phyloP scores from a whole-genome alignment of 2,797 vertebrate genomes.

The Bryconaethiops microstoma region DNA sequence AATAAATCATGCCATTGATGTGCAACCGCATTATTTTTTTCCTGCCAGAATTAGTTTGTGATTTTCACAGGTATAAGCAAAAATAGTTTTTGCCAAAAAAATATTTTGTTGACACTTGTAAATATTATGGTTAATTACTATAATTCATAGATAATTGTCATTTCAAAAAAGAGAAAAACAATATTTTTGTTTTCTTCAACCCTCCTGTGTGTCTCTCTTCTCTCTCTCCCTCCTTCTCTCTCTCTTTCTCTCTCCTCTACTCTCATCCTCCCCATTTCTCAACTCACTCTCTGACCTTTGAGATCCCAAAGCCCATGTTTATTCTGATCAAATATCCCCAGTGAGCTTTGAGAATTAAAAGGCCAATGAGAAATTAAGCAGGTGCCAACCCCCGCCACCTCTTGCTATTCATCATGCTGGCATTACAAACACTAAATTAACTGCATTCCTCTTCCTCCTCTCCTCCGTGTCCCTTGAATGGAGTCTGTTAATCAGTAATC shows the following conservation, averaged over 20 bases:
- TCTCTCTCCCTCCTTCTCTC: background rate
- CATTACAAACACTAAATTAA: constrained; percentile 49
- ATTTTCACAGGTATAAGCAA: background rate
- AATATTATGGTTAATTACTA: background rate
- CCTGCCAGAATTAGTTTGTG: background rate
- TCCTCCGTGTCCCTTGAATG: constrained; percentile 33
- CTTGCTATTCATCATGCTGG: constrained; percentile 42
- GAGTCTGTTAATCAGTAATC: constrained; percentile 42
- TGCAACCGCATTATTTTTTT: background rate
- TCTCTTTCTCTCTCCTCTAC: constrained; percentile 1
- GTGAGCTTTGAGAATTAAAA: constrained; percentile 55
- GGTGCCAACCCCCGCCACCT: constrained; percentile 42
- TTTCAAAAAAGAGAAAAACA: background rate
- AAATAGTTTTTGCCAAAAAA: background rate
- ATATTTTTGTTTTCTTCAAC: background rate
- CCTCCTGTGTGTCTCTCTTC: background rate
- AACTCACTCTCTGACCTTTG: constrained; percentile 51
- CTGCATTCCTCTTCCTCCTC: constrained; percentile 40
- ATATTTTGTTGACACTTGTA: background rate
- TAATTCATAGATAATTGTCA: background rate
- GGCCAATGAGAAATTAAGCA: constrained; percentile 57
- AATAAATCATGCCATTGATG: background rate
- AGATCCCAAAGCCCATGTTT: constrained; percentile 52
- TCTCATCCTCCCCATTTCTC: background rate
- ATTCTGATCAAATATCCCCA: constrained; percentile 53